A percentile compares a stretch with the other conserved stretches of the same genome.
phyloP scores from a whole-genome alignment of 2,113 vertebrate genomes.

The Naja naja region DNA sequence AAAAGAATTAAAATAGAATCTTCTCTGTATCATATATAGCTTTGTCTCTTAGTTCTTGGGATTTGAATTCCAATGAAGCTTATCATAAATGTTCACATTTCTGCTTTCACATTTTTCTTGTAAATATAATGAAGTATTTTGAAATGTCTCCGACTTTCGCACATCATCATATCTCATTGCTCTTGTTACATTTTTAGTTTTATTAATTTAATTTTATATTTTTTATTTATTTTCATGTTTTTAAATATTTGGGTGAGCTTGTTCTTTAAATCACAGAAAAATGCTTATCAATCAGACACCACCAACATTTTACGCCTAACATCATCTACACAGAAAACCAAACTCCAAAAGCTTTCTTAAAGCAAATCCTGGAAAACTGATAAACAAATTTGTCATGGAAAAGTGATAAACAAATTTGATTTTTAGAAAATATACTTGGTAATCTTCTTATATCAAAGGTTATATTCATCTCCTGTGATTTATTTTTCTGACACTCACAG shows the following conservation, averaged over 20 bases:
- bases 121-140: background rate
- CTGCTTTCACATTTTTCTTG: background rate
- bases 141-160: background rate
- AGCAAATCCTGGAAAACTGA: background rate
- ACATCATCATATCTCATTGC: background rate
- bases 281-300: background rate
- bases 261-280: background rate
- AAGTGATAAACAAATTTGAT: slow-evolving; percentile 24
- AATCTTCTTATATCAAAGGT: fast-evolving
- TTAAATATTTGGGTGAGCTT: background rate
- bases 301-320: background rate
- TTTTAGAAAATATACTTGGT: fast-evolving
- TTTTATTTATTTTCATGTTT: background rate
- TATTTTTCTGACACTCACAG: background rate
- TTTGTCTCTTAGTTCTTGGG: background rate
- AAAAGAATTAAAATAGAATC: background rate
- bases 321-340: background rate
- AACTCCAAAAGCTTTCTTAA: background rate
- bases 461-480: background rate
- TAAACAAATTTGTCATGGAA: background rate
- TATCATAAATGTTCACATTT: background rate
- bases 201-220: background rate
- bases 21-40: background rate
- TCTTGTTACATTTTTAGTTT: background rate
- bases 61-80: background rate